Base-by-base conservation (phyloP, 2,797 vertebrate species). In the Tadarida brasiliensis region DNA sequence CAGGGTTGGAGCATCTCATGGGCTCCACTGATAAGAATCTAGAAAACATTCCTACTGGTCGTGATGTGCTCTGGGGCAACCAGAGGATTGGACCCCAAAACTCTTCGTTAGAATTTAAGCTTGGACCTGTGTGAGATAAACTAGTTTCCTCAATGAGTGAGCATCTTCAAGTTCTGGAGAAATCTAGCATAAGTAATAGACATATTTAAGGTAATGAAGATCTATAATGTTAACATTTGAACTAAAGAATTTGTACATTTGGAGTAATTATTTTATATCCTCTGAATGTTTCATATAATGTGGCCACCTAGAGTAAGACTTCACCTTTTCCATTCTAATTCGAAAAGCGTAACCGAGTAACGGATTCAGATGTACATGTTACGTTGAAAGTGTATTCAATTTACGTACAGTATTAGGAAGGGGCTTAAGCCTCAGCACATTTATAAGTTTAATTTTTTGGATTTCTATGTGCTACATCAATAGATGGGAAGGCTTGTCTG, bases 141-240 rank as follows among this genome's bases (percentile, higher is more conserved):
- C 49, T 57, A 77, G 7, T 33, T 68, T 67, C 22, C 70, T 56
- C 19, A 84, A 56, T 47, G 51, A 44, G n/a, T 54, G 63, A 67
- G 30, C n/a, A 94, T 49, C 73, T 73, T 94, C 24, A 89, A 33
- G 44, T 63, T 80, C 35, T 39, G 39, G 26, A 51, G 54, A 63
- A 70, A 73, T 28, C 67, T 61, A 59, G 44, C 6, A 59, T 49
- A 30, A 83, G 84, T 83, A 65, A 67, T 8, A 87, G 76, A 80
- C 26, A 33, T 70, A 76, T 81, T 81, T 81, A 76, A 81, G 85
- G 80, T 90, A n/a, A 81, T 84, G n/a, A 94, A 94, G 44, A 56
- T 28, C 16, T n/a, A 54, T 30, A 47, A 56, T 44, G 54, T 15
- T 81, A 71, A 56, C 57, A 44, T 85, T n/a, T 76, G 76, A 67